These are phyloP conservation scores for Notospermus geniculatus DNA, from an alignment of 1,140 invertebrate genomes.

Conservation along the genomic window DNA sequence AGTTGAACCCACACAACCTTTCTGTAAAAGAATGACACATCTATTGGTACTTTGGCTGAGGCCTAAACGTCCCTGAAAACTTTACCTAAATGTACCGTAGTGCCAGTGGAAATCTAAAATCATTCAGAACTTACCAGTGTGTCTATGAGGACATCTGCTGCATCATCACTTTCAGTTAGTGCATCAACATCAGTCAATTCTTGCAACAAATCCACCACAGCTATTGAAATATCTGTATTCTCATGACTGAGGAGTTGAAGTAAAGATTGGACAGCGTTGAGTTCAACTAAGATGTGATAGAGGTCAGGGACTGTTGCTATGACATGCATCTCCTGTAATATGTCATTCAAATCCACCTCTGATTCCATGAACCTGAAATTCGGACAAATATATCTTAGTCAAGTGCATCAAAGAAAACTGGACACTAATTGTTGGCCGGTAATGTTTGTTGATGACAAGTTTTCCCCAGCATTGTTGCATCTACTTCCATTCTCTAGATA, in stretches of 20 bases:
- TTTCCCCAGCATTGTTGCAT: too few species aligned
- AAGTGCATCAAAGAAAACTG: not conserved
- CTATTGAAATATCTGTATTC: slow-evolving; percentile 78
- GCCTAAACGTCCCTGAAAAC: too few species aligned
- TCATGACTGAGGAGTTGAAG: slow-evolving; percentile 92
- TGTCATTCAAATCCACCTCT: slow-evolving; percentile 91
- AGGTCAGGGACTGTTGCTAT: slow-evolving; percentile 93
- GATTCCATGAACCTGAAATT: slow-evolving; percentile 92
- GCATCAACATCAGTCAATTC: slow-evolving; percentile 96
- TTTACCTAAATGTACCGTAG: too few species aligned
- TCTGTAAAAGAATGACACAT: too few species aligned
- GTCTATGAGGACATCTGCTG: slow-evolving; percentile 58
- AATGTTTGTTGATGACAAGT: too few species aligned
- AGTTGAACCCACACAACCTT: too few species aligned
- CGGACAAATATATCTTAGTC: not conserved
- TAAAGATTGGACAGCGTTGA: slow-evolving; percentile 85
- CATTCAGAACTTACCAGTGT: slow-evolving; percentile 49
- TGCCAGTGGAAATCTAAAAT: not conserved
- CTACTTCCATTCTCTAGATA: too few species aligned
- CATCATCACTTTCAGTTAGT: slow-evolving; percentile 73
- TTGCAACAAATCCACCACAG: slow-evolving; percentile 64
- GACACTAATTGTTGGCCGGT: too few species aligned
- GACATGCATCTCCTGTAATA: slow-evolving; percentile 86
- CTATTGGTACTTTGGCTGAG: too few species aligned
- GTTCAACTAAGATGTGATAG: slow-evolving; percentile 86